Base-by-base conservation (phyloP, 1,140 invertebrate genomes). In the Temnothorax nylanderi region DNA sequence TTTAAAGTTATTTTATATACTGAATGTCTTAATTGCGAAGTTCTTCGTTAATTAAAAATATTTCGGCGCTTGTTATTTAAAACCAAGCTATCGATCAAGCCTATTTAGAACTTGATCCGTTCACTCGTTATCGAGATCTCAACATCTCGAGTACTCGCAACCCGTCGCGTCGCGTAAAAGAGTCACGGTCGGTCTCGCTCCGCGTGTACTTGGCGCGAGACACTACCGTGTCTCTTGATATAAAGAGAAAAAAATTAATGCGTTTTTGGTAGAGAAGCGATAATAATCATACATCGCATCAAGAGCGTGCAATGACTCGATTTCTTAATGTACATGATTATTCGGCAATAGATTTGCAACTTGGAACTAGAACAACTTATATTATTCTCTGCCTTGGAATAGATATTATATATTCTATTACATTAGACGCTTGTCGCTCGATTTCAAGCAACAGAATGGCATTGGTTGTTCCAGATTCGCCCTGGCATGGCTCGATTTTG, bases 251-350 rank as follows among this genome's bases (percentile, higher is more conserved):
- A 41, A 56, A 10, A 16, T 65, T 2, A 49, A 64, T 34, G 10
- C 18, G 18, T 26, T 37, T 41, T 76, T 13, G 32, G 2, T 54
- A 18, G 11, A 13, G 18, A 82, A 44, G 71, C 65, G 78, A 58
- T 72, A 82, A 82, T 82, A 72, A 60, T 65, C 44, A 11, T 26
- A 72, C 7, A 6, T 81, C 47, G 37, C 67, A 18, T 72, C 67
- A 82, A 72, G 26, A 72, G 32, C 7, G 58, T 58, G 37, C 21
- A 71, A 11, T 81, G 78, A 82, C 26, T 74, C 11, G 37, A 51
- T 47, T 32, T 74, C 44, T 58, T 74, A 62, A 82, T 8, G 71
- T 41, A 32, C 47, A 16, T n/a, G n/a, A 72, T 34, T 72, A 80
- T 44, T 82, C 67, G 67, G 72, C n/a, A n/a, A 58, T 82, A 72